phyloP scores from a whole-genome alignment of 2,888 invertebrate species.

The Acrobasis consociella region DNA sequence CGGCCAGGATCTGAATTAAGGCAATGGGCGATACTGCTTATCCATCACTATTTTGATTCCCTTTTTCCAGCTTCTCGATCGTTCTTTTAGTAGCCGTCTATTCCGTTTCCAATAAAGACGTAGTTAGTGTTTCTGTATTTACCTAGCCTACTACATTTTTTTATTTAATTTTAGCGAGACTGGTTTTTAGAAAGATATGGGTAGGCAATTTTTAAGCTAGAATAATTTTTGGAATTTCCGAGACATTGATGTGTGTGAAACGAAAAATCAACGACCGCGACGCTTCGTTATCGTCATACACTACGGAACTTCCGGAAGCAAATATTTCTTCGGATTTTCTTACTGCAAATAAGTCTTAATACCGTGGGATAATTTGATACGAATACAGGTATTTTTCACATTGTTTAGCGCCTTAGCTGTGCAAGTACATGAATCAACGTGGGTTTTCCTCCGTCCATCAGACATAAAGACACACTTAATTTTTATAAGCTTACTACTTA shows the following conservation, averaged over 20 bases:
- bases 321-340: constrained; percentile 6
- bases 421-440: constrained; percentile 19
- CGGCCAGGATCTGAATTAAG: too few relatives aligned
- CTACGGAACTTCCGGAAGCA: constrained; percentile 1
- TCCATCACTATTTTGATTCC: too few relatives aligned
- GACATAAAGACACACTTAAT: neutral
- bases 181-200: too few relatives aligned
- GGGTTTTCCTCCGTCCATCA: constrained; percentile 20
- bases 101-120: too few relatives aligned
- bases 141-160: too few relatives aligned
- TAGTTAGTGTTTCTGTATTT: too few relatives aligned
- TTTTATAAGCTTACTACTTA: neutral
- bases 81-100: too few relatives aligned
- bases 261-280: neutral
- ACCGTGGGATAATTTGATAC: constrained; percentile 6
- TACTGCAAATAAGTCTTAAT: neutral
- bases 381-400: constrained; percentile 12
- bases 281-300: neutral
- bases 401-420: constrained; percentile 18
- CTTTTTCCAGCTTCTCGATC: too few relatives aligned
- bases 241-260: neutral
- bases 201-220: too few relatives aligned
- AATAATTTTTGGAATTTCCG: neutral
- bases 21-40: too few relatives aligned
- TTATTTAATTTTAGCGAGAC: too few relatives aligned